Base-by-base conservation (phyloP, 2,797 vertebrate species). In the Phalanger gymnotis region DNA sequence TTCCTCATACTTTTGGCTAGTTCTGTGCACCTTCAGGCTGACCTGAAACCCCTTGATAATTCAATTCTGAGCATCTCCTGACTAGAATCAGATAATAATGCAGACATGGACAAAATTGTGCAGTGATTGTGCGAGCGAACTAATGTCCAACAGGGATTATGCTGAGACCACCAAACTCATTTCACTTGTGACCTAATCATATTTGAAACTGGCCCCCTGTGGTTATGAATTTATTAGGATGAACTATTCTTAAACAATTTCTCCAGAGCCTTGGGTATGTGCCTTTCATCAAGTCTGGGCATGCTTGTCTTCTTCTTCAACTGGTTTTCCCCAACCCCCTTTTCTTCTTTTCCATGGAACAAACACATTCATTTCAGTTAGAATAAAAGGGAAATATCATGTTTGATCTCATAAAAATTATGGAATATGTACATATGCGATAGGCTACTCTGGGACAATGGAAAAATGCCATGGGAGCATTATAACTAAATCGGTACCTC, bases 241-340 rank as follows among this genome's bases (percentile, higher is more conserved):
- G 97, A 98, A 97, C 90, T 94, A 96, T 98, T 98, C 96, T 98
- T 98, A 98, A 98, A 97, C 97, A 97, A 98, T 98, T 98, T 98
- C 97, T 98, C 95, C 94, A 93, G 66, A 94, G 93, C 87, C 92
- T 95, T 96, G 95, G 61, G 97, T 92, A 19, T 40, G 95, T n/a
- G 55, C 94, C 96, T 98, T 96, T 90, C 10, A 93, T 92, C 95
- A 97, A 96, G 97, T 92, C 95, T 92, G 93, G 96, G 90, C 96
- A 97, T 92, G 96, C 56, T 87, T 92, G 34, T 92, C 55, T 95
- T 95, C 56, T 92, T 40, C 34, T 93, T 57, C 93, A 93, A 93
- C 90, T 95, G 31, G 31, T 53, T 96, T 27, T 90, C 53, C 61
- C 92, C 94, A 91, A 34, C 92, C 31, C 14, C 16, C 61, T 73